phyloP scores from a whole-genome alignment of 1,140 invertebrate species.

The Argopecten irradians region DNA sequence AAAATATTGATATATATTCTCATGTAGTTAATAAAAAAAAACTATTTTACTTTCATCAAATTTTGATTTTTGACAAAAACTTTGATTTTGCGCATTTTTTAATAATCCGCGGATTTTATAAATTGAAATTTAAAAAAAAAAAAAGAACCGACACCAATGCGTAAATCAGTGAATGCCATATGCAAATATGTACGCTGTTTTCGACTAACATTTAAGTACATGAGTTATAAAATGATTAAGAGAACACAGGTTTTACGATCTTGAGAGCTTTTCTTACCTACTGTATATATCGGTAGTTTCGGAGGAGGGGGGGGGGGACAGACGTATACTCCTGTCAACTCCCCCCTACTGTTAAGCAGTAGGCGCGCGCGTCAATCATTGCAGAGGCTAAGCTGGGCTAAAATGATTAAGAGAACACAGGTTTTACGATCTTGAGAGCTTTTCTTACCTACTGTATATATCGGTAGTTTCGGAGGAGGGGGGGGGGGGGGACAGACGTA shows the following conservation, averaged over 20 bases:
- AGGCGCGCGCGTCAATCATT: background rate
- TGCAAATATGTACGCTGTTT: too few species aligned
- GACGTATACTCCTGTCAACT: background rate
- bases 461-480: background rate
- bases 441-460: background rate
- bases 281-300: too few species aligned
- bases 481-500: background rate
- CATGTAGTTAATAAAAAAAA: too few species aligned
- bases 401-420: background rate
- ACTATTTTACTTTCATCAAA: too few species aligned
- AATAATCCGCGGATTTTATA: too few species aligned
- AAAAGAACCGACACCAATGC: too few species aligned
- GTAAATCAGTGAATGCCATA: too few species aligned
- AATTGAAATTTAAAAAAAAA: too few species aligned
- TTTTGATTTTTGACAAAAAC: too few species aligned
- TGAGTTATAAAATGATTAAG: background rate
- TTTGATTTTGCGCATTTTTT: too few species aligned
- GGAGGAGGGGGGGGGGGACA: background rate
- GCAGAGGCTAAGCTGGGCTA: background rate
- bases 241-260: background rate
- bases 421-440: background rate
- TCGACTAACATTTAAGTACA: too few species aligned
- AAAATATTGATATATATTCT: too few species aligned
- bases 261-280: background rate
- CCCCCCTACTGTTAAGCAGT: background rate